Base-by-base conservation (phyloP, 1,140 invertebrate genomes). In the Sarcophaga bullata region DNA sequence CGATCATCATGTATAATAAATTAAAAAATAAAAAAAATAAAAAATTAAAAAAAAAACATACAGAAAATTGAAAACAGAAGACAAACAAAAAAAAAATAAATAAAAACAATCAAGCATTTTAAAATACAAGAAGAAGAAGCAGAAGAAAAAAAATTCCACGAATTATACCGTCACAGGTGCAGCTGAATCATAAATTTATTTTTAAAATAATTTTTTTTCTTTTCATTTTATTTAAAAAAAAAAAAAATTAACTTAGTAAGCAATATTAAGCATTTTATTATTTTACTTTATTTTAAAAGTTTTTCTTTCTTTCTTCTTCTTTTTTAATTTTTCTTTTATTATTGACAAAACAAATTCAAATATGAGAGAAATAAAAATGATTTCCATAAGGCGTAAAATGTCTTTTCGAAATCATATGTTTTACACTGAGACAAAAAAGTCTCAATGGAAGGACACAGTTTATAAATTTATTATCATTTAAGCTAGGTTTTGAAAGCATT, bases 111-210 rank as follows among this genome's bases (percentile, higher is more conserved):
- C 19, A 73, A 48, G n/a, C 8, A 25, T 47, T 58, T 52, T 10
- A 37, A 62, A 62, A 13, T 75, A 52, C n/a, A 82, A 78, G 13
- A 52, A 8, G 25, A 17, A 54, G n/a, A n/a, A n/a, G n/a, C n/a
- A n/a, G n/a, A n/a, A n/a, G n/a, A 54, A 15, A 50, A 80, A 37
- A 76, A 62, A 82, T 82, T 82, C 82, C 73, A 80, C 82, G 82
- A 82, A 82, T 80, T 82, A 80, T 82, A 25, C 58, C 54, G 62
- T 48, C 54, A 80, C 82, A 82, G 76, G 76, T 82, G 82, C 82
- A 80, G 48, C 80, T 46, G 75, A 78, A 78, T 78, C n/a, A 78
- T 78, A 49, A 78, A 78, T 78, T n/a, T 78, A 9, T 76, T 76
- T 50, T 11, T 17, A 54, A 48, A 81, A 73, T 81, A 48, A 37